A percentile compares a stretch with the other conserved stretches of the same genome.
These are phyloP conservation scores for Columbina picui DNA, from an alignment of 2,113 vertebrate species.

Conservation along the genomic window DNA sequence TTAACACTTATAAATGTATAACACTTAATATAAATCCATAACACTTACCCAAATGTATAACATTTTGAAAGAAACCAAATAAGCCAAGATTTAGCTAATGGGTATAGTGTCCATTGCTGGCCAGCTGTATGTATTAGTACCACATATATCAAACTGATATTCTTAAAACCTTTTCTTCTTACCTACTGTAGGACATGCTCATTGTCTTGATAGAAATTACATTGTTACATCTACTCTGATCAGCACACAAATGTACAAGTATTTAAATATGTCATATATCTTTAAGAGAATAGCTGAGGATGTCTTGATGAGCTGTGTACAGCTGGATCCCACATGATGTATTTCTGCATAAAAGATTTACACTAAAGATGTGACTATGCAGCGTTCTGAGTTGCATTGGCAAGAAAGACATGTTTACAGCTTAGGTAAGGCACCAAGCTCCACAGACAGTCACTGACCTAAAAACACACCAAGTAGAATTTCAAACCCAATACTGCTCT, in stretches of 20 bases:
- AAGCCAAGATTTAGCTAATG: neutral
- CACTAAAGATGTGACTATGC: neutral
- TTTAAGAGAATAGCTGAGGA: neutral
- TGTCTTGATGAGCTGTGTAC: neutral
- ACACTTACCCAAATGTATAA: neutral
- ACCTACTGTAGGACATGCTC: neutral
- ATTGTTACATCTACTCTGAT: neutral
- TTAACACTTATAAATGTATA: no score
- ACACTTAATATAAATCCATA: accelerated
- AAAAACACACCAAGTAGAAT: neutral
- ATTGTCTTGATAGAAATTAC: neutral
- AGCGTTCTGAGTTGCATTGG: neutral
- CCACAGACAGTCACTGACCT: neutral
- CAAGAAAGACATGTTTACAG: neutral
- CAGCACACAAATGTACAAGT: neutral
- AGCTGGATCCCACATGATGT: neutral
- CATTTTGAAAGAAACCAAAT: neutral
- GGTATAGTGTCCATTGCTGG: neutral
- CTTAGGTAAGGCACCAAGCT: neutral
- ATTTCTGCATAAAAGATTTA: neutral
- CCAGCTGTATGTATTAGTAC: neutral
- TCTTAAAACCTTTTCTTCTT: neutral
- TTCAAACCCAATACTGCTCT: neutral
- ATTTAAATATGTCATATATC: neutral
- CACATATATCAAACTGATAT: neutral